Evolutionary conservation across 30 jellyfish, hydroid and myxozoan genomes (phyloP).

Genomic region (Hydra vulgaris): DNA sequence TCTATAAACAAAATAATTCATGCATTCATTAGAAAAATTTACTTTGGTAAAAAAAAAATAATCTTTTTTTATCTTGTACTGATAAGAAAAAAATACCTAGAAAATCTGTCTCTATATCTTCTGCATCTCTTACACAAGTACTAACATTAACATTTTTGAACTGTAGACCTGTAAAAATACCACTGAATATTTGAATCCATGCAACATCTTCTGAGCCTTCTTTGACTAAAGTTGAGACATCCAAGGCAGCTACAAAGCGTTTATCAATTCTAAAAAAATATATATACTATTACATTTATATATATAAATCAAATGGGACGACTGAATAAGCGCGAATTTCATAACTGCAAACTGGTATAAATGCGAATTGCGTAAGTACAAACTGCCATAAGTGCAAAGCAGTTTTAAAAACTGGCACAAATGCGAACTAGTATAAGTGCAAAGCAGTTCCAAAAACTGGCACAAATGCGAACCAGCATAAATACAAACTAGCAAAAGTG

Average conservation of each 20-base stretch:
- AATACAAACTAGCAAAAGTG: no score
- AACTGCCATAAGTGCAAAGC: no score
- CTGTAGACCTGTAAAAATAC: slow-evolving; percentile 71
- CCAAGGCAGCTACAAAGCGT: slow-evolving; percentile 63
- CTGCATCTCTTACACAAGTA: slow-evolving; percentile 82
- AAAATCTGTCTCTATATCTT: slow-evolving; percentile 38
- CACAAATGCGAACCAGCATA: no score
- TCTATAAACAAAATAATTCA: background rate
- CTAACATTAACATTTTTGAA: slow-evolving; percentile 50
- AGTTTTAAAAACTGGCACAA: no score
- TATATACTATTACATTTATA: background rate
- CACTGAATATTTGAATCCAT: slow-evolving; percentile 94
- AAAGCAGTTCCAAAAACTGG: no score
- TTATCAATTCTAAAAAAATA: slow-evolving; percentile 51
- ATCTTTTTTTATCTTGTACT: no score
- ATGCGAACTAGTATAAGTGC: no score
- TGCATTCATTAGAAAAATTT: background rate
- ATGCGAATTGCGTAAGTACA: no score
- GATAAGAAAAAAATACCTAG: background rate
- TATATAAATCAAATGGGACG: no score
- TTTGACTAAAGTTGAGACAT: slow-evolving; percentile 41
- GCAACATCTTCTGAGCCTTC: slow-evolving; percentile 60
- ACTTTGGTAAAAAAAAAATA: no score
- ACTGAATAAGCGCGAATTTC: no score
- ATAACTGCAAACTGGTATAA: no score